Conservation (phyloP, 2,797 vertebrate species). For the Hippopotamyrus pictus region DNA sequence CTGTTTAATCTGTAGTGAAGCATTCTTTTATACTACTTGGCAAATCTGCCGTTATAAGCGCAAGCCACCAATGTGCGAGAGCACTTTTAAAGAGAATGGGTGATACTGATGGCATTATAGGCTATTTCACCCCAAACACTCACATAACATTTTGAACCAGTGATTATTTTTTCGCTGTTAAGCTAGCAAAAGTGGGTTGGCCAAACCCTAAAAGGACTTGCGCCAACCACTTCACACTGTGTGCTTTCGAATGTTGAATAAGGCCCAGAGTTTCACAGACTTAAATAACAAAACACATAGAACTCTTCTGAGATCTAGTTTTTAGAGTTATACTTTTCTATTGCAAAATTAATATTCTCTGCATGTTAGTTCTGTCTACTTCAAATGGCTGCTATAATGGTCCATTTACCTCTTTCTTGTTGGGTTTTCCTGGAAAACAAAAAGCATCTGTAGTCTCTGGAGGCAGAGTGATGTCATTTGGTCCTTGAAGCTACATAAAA, state of each 20-base stretch:
- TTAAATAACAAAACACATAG: neutral
- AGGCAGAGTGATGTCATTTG: neutral
- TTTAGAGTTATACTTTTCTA: neutral
- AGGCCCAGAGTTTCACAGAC: neutral
- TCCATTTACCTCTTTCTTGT: slow-evolving; percentile 18
- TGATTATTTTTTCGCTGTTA: neutral
- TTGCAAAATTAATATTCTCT: neutral
- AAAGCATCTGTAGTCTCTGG: neutral
- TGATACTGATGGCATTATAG: neutral
- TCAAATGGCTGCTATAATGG: neutral
- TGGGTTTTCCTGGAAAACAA: neutral
- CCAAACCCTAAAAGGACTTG: neutral
- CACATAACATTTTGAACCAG: neutral
- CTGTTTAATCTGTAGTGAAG: neutral
- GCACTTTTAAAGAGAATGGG: neutral
- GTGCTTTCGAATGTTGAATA: neutral
- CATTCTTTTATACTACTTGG: neutral
- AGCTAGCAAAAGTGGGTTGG: neutral
- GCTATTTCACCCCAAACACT: neutral
- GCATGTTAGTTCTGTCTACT: neutral
- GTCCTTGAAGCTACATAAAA: neutral
- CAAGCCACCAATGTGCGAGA: neutral
- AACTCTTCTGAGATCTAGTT: neutral
- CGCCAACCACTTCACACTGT: neutral
- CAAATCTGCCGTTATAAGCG: neutral